Evolutionary conservation across 2,888 invertebrate genomes (phyloP).

Genomic region (Brenthis daphne): DNA sequence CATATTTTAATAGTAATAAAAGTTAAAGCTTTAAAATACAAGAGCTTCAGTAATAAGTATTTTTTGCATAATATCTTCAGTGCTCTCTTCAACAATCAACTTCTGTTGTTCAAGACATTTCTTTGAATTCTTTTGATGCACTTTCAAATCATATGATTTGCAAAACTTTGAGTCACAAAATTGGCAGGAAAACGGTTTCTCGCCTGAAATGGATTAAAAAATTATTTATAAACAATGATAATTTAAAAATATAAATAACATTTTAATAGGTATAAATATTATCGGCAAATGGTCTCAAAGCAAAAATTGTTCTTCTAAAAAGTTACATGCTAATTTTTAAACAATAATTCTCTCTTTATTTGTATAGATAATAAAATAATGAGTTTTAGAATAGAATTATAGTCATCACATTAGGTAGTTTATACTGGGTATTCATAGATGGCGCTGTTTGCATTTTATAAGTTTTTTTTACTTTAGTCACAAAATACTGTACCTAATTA

Average conservation of each 20-base stretch:
- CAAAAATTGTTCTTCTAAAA: too few relatives aligned
- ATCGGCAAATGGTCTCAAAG: neutral
- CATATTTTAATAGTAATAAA: too few relatives aligned
- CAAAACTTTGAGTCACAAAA: conserved; percentile 49
- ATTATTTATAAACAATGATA: neutral
- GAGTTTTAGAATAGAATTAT: too few relatives aligned
- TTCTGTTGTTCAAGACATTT: conserved; percentile 41
- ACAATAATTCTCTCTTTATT: neutral
- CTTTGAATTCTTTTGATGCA: conserved; percentile 45
- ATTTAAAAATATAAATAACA: neutral
- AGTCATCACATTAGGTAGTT: too few relatives aligned
- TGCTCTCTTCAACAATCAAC: conserved; percentile 2
- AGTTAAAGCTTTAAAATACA: conserved; percentile 6
- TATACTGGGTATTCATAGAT: too few relatives aligned
- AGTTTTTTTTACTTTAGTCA: too few relatives aligned
- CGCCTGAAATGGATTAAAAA: conserved; percentile 50
- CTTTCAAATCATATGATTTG: conserved; percentile 42
- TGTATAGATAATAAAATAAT: neutral
- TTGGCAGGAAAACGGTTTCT: conserved; percentile 51
- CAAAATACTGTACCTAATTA: too few relatives aligned
- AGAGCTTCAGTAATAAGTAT: conserved; percentile 10
- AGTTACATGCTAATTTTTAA: neutral
- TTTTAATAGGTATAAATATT: neutral
- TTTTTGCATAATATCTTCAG: conserved; percentile 5
- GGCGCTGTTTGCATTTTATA: too few relatives aligned